A percentile compares a stretch with the other conserved stretches of the same genome.
Evolutionary conservation across 1,140 invertebrate species (phyloP).

Genomic region (Streblospio benedicti): DNA sequence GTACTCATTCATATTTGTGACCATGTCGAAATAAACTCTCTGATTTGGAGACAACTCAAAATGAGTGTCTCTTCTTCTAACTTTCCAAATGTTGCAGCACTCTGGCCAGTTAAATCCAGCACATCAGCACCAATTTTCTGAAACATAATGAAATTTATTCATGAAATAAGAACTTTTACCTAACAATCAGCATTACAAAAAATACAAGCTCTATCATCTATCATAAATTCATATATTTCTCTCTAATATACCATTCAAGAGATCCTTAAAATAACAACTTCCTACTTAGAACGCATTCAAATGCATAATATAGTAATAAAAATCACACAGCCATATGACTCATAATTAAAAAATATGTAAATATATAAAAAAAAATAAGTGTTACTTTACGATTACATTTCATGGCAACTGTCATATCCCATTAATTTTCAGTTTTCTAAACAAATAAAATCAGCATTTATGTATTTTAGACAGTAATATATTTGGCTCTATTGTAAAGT

Average conservation of each 20-base stretch:
- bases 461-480: conserved; percentile 8
- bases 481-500: neutral
- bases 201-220: too few relatives aligned
- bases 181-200: neutral
- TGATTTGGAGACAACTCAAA: conserved; percentile 76
- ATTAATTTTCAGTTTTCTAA: conserved; percentile 79
- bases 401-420: conserved; percentile 91
- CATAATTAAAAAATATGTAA: too few relatives aligned
- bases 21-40: conserved; percentile 52
- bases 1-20: conserved; percentile 75
- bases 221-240: too few relatives aligned
- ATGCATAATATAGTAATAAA: neutral
- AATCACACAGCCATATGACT: neutral
- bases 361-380: neutral
- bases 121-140: conserved; percentile 84
- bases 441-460: conserved; percentile 21
- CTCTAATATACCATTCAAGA: too few relatives aligned
- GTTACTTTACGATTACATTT: conserved; percentile 63
- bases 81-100: conserved; percentile 70
- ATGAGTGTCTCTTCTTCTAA: conserved; percentile 79
- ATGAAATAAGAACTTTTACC: neutral
- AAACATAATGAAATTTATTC: conserved; percentile 19
- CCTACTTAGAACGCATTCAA: neutral
- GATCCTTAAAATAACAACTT: neutral
- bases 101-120: conserved; percentile 84